phyloP scores from a whole-genome alignment of 2,113 vertebrate species.

The Otis tarda region DNA sequence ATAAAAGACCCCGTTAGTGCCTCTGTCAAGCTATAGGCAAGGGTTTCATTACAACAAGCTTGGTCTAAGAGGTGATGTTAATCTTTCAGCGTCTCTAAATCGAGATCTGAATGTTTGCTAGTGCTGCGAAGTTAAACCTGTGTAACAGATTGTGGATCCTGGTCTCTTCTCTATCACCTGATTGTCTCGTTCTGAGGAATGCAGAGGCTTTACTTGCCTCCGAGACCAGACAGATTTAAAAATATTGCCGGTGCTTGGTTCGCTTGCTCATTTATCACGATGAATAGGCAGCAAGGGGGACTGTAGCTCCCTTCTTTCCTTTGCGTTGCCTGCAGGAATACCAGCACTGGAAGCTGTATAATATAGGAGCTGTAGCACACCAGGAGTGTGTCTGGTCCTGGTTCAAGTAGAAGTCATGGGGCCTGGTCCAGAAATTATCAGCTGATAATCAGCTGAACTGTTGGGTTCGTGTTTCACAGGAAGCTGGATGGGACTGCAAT shows the following conservation, averaged over 20 bases:
- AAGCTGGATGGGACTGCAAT: neutral
- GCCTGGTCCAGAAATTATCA: neutral
- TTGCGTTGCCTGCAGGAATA: neutral
- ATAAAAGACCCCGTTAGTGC: neutral
- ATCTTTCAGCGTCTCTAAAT: slow-evolving; percentile 7
- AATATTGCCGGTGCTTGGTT: neutral
- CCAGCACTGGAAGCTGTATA: neutral
- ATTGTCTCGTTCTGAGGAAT: neutral
- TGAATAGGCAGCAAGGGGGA: neutral
- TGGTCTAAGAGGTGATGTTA: neutral
- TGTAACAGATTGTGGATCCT: neutral
- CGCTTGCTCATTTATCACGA: neutral
- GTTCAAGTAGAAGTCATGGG: neutral
- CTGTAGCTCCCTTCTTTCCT: neutral
- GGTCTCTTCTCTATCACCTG: neutral
- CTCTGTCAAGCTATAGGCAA: neutral
- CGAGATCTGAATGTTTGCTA: neutral
- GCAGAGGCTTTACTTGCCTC: neutral
- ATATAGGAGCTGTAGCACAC: neutral
- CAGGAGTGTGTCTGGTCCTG: accelerated
- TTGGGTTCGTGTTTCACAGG: neutral
- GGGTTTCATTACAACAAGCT: neutral
- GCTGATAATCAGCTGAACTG: neutral
- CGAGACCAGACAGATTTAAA: neutral
- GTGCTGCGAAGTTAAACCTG: neutral